Evolutionary conservation across 2,113 vertebrate species (phyloP), one percentile per base, ranked within the genome.

Genomic region (Equus przewalskii): DNA sequence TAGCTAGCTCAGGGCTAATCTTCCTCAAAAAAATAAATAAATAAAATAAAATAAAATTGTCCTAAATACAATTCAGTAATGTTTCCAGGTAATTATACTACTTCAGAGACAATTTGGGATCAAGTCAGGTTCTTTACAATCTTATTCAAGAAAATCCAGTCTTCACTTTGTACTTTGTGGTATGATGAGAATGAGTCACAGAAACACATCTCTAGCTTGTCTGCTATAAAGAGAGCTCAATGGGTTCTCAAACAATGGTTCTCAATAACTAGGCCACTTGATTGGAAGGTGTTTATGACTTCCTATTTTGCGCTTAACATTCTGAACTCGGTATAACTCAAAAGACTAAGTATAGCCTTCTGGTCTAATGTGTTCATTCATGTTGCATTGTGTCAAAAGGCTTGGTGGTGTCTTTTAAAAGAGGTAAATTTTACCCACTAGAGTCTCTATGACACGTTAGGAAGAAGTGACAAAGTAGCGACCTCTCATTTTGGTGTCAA

Each of bases 71-170:
- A 44, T 94, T 85, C 46, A 65, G 13, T 86, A 58, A 58, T 24
- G 19, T 85, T 64, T 16, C 14, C 33, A 89, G 65, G 46, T 60
- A 84, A 94, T 30, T 75, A 4, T 46, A 85, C 30, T 18, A 56
- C 44, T 93, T 97, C 88, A 62, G 75, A 94, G 58, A 87, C 58
- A 97, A 86, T 49, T 70, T 72, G 6, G 26, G 44, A 69, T 75
- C 75, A 92, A 65, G 41, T 88, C 19, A 36, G 5, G 2, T 41
- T 67, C 72, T 86, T 90, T 18, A 87, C 12, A 87, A 83, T 90
- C 94, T 70, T 70, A 60, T 14, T 21, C 30, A 69, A 56, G 60
- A 87, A 65, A 44, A 49, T 49, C 33, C 64, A 96, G 6, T 62
- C 56, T 89, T 92, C 10, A 89, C 41, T 24, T 83, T 94, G 56